phyloP scores from a whole-genome alignment of 2,113 vertebrate species.

The Perccottus glenii region DNA sequence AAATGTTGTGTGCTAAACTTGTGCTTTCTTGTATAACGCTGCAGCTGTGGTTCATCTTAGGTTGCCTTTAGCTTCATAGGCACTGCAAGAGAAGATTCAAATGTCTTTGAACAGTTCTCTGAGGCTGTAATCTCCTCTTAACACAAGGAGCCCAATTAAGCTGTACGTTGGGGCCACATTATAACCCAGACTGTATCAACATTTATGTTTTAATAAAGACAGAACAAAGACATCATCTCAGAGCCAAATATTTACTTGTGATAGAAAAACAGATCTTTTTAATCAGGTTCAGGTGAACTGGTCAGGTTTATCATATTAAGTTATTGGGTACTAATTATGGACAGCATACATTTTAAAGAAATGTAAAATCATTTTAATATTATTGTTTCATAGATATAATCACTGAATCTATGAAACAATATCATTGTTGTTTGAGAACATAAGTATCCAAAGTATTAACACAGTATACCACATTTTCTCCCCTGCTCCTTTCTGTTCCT shows the following conservation, averaged over 20 bases:
- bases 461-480: too few species aligned
- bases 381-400: too few species aligned
- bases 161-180: slow-evolving; percentile 52
- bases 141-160: slow-evolving; percentile 64
- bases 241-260: slow-evolving; percentile 22
- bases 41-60: slow-evolving; percentile 37
- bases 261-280: slow-evolving; percentile 34
- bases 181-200: slow-evolving; percentile 52
- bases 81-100: slow-evolving; percentile 44
- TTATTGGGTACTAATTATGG: background rate
- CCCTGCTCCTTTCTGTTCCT: too few species aligned
- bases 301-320: slow-evolving; percentile 11
- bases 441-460: too few species aligned
- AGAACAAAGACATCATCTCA: slow-evolving; percentile 4
- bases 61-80: slow-evolving; percentile 50
- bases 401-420: too few species aligned
- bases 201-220: slow-evolving; percentile 18
- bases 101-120: slow-evolving; percentile 63
- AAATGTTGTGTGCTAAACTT: slow-evolving; percentile 26
- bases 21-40: slow-evolving; percentile 37
- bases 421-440: too few species aligned
- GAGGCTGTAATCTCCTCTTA: slow-evolving; percentile 62
- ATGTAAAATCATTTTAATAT: too few species aligned
- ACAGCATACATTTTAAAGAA: too few species aligned
- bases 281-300: slow-evolving; percentile 30